Base-by-base conservation (phyloP, 2,113 vertebrate species). In the Orthonyx spaldingii region DNA sequence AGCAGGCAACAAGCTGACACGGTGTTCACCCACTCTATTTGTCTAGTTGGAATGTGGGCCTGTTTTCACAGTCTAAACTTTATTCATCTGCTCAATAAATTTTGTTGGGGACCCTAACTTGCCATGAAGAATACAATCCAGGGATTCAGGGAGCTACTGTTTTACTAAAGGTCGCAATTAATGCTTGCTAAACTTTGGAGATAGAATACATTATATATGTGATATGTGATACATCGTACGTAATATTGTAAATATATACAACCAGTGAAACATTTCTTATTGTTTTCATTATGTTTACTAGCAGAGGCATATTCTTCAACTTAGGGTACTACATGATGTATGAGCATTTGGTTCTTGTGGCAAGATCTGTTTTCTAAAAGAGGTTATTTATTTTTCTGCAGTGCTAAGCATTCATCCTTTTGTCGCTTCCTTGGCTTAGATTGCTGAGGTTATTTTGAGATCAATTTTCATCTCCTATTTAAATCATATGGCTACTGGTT, bases 401-500 rank as follows among this genome's bases (percentile, higher is more conserved):
- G 37, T 39, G 71, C 28, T 89, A 71, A 90, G 76, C 80, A 57
- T 66, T 87, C 83, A 81, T 46, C 52, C 76, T 86, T 87, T 90
- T 90, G 75, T 70, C 0, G 0, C n/a, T 95, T 95, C 92, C 82
- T 86, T 90, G 88, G 86, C 90, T 90, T 81, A 75, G n/a, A 75
- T 13, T 60, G 60, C 53, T 55, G 76, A 90, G 61, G 76, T 89
- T 95, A 89, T 95, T 95, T 92, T 89, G 90, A 81, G 92, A 93
- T 89, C 65, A 75, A 33, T 90, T 90, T 90, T 93, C 77, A 57
- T 92, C 80, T 87, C 76, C 52, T 93, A 87, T 95, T 96, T 93
- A 86, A 92, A 93, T 97, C 69, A 71, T 84, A 78, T 60, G 56
- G 60, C 49, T 92, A n/a, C n/a, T 93, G 87, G 75, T 88, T 90